These are phyloP conservation scores for Labia minor DNA, from an alignment of 2,888 invertebrate genomes.

Conservation along the genomic window DNA sequence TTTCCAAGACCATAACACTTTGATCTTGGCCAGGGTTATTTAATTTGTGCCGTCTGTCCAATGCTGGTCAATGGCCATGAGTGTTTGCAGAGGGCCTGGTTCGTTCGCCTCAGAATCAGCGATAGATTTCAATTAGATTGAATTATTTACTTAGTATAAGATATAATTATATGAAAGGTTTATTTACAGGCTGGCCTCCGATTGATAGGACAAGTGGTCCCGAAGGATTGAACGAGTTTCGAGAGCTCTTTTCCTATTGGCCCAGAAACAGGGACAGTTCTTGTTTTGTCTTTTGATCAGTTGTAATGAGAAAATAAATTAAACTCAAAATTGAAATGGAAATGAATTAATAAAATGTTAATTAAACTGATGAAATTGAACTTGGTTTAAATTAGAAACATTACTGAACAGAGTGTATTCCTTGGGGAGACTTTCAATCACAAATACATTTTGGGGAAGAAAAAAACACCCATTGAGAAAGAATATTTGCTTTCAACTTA, in stretches of 20 bases:
- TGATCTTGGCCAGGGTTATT: constrained; percentile 4
- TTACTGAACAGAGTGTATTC: too few species aligned
- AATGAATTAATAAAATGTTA: not conserved
- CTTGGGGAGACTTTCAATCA: too few species aligned
- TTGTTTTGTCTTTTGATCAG: not conserved
- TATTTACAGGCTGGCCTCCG: not conserved
- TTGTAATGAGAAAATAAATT: constrained; percentile 1
- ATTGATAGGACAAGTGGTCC: constrained; percentile 4
- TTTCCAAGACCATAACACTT: not conserved
- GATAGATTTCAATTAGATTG: constrained; percentile 13
- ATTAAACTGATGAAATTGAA: not conserved
- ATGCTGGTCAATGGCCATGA: not conserved
- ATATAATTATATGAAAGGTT: constrained; percentile 13
- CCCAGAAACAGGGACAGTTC: not conserved
- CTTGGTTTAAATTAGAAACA: too few species aligned
- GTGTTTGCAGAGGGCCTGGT: not conserved
- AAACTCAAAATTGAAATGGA: constrained; percentile 1
- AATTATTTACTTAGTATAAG: not conserved
- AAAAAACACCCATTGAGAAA: too few species aligned
- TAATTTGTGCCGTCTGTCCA: not conserved
- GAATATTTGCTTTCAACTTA: too few species aligned
- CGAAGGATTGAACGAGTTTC: not conserved
- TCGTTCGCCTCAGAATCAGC: not conserved
- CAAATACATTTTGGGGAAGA: too few species aligned
- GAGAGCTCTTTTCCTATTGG: not conserved